Evolutionary conservation across 35 echinoderm and acorn worm genomes (phyloP).

Genomic region (Chiridota heheva): DNA sequence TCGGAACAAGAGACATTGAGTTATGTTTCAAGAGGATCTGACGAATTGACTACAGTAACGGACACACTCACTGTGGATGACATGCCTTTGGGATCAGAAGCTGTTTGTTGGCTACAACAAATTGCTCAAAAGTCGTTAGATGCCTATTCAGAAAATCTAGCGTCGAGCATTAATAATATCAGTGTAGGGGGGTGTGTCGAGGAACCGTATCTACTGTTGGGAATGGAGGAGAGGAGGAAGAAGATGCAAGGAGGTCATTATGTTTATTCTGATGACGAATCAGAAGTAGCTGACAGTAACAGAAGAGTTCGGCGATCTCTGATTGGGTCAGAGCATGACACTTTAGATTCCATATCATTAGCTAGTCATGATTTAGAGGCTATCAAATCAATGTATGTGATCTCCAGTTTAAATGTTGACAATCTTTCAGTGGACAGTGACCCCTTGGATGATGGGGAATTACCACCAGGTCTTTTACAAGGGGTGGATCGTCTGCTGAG

Average conservation of each 20-base stretch:
- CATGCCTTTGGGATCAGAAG: conserved; percentile 90
- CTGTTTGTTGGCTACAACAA: conserved; percentile 76
- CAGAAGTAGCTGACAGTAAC: conserved; percentile 68
- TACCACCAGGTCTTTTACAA: conserved; percentile 58
- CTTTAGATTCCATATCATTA: conserved; percentile 72
- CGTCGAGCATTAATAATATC: conserved; percentile 66
- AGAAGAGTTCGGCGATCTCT: conserved; percentile 33
- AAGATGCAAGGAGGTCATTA: conserved; percentile 73
- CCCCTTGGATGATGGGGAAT: conserved; percentile 52
- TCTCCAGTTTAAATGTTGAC: conserved; percentile 80
- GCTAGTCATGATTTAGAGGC: conserved; percentile 80
- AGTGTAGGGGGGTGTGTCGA: conserved; percentile 76
- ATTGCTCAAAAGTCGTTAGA: conserved; percentile 80
- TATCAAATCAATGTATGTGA: conserved; percentile 94
- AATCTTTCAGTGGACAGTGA: conserved; percentile 80
- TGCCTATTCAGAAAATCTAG: conserved; percentile 85
- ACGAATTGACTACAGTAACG: conserved; percentile 71
- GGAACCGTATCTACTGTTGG: conserved; percentile 62
- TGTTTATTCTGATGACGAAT: conserved; percentile 98
- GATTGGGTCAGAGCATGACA: conserved; percentile 57
- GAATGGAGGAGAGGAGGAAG: conserved; percentile 69
- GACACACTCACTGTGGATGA: conserved; percentile 85
- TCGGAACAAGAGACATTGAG: conserved; percentile 89
- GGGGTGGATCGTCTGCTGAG: conserved; percentile 48
- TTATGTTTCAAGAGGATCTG: conserved; percentile 80